Base-by-base conservation (phyloP, 2,888 invertebrate genomes). In the Drosophila ustulata region DNA sequence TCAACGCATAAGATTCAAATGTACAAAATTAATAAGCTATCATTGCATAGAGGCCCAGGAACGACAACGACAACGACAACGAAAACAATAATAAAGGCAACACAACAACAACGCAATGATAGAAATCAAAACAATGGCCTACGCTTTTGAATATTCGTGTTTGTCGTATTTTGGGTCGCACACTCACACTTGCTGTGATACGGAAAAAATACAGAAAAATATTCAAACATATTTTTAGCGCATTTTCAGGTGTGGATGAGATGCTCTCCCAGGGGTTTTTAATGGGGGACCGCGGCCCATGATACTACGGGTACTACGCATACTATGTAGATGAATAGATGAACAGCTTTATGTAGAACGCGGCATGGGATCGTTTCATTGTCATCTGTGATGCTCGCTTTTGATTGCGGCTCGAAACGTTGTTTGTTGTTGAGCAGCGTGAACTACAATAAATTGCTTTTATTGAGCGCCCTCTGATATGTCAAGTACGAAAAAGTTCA, bases 181-280 rank as follows among this genome's bases (percentile, higher is more conserved):
- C 56, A 50, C 56, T 43, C 39, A 55, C 23, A 26, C 9, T 26
- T 26, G 45, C 23, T 34, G 23, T 41, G 5, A 43, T 6, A 30
- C 13, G 9, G 9, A 47, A 51, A 55, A 32, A 30, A 51, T 58
- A 30, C 2, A 13, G 1, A 7, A 41, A 41, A 18, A 41, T 13
- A 18, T 13, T 18, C 7, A 39, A 13, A 66, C 43, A 64, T 75
- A 86, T 83, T 86, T 86, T 80, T 83, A 80, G 83, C 77, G 50
- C 63, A 47, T 52, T 61, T 80, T 83, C 80, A 83, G 80, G 80
- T 82, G 80, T 64, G 47, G 57, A 47, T 26, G 58, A 58, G 55
- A 61, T 64, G 75, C 71, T 71, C 72, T 79, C 71, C 71, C 62
- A 61, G 75, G 66, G 62, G 63, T 59, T 57, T 8, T 64, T 41